Evolutionary conservation across 2,113 vertebrate genomes (phyloP).

Genomic region (Balaeniceps rex): DNA sequence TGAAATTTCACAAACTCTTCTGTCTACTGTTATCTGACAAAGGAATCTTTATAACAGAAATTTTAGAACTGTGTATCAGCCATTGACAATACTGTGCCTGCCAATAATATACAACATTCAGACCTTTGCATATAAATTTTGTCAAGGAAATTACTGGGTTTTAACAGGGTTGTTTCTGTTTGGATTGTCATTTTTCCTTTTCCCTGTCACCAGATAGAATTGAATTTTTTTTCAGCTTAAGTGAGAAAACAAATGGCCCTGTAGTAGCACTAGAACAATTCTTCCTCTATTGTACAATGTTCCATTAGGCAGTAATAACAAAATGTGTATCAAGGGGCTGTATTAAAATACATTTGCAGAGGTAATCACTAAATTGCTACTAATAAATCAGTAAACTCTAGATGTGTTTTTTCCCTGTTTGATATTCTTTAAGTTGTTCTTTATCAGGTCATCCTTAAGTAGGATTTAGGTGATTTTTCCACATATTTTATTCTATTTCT

Average conservation of each 20-base stretch:
- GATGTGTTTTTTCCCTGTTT: background rate
- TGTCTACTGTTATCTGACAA: background rate
- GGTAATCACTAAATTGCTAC: background rate
- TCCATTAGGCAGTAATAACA: background rate
- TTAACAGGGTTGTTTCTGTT: background rate
- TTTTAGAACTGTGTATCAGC: background rate
- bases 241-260: background rate
- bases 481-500: background rate
- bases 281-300: background rate
- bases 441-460: background rate
- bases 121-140: background rate
- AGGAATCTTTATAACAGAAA: background rate
- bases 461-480: background rate
- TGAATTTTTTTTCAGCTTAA: background rate
- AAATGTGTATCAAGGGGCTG: background rate
- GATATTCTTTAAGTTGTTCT: background rate
- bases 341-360: background rate
- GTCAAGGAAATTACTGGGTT: background rate
- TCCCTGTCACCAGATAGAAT: background rate
- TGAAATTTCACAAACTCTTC: background rate
- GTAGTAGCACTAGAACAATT: background rate
- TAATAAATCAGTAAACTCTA: background rate
- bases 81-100: background rate
- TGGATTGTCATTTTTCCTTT: background rate
- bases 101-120: background rate